Evolutionary conservation across 2,888 invertebrate species (phyloP).

Genomic region (Phengaris arion): DNA sequence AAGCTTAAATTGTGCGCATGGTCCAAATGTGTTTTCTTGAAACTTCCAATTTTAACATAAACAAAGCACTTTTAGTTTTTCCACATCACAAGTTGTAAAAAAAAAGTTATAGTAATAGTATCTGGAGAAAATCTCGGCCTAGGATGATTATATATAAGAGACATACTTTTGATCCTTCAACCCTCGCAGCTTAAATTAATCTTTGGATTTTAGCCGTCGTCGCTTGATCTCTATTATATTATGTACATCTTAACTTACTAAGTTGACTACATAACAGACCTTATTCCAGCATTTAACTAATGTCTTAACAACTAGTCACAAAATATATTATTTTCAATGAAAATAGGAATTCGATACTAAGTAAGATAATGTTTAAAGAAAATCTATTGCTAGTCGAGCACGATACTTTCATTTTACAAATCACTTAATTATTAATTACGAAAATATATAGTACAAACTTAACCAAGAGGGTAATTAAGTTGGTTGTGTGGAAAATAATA

Average conservation of each 20-base stretch:
- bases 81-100: background rate
- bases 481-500: background rate
- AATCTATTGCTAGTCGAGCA: conserved; percentile 26
- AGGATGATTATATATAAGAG: conserved; percentile 53
- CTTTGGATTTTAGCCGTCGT: conserved; percentile 44
- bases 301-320: background rate
- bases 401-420: conserved; percentile 22
- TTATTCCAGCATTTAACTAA: background rate
- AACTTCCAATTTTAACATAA: background rate
- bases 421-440: conserved; percentile 17
- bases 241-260: conserved; percentile 33
- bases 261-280: conserved; percentile 11
- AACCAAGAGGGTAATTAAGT: background rate
- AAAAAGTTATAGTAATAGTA: background rate
- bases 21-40: background rate
- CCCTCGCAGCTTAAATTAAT: conserved; percentile 62
- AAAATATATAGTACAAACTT: conserved; percentile 14
- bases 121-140: background rate
- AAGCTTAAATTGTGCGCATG: conserved; percentile 24
- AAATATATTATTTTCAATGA: background rate
- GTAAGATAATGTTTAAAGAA: background rate
- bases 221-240: conserved; percentile 29
- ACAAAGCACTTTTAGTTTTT: background rate
- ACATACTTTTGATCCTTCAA: conserved; percentile 70
- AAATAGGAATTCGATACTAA: background rate